phyloP scores from a whole-genome alignment of 2,797 vertebrate genomes.

The Gymnopithys bicolor region DNA sequence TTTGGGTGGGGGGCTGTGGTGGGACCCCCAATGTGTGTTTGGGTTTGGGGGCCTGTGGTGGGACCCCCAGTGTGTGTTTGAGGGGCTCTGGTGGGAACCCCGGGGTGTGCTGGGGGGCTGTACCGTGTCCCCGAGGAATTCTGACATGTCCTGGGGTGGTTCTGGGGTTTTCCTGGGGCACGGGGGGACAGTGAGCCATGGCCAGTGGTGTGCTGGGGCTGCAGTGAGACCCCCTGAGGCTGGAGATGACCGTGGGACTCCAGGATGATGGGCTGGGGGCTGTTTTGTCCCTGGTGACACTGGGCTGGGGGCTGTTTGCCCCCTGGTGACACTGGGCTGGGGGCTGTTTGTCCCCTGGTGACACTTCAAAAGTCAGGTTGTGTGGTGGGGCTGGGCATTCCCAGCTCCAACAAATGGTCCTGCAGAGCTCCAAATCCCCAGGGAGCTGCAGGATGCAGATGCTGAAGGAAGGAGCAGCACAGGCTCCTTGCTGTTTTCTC shows the following conservation, averaged over 20 bases:
- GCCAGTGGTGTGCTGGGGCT: background rate
- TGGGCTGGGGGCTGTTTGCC: background rate
- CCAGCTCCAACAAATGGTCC: background rate
- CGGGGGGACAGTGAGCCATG: background rate
- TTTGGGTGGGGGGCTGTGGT: too few species aligned
- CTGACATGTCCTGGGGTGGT: background rate
- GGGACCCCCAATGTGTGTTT: background rate
- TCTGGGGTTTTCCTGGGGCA: background rate
- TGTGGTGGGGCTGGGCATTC: background rate
- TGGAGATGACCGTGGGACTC: background rate
- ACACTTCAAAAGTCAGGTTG: background rate
- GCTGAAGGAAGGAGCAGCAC: background rate
- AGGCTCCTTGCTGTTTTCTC: background rate
- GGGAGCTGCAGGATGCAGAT: accelerated
- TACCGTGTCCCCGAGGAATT: background rate
- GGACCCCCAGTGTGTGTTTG: background rate
- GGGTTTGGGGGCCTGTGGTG: background rate
- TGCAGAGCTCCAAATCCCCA: accelerated
- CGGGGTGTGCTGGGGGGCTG: too few species aligned
- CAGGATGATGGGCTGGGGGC: background rate
- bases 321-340: background rate
- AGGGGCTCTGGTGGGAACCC: background rate
- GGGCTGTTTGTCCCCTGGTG: background rate
- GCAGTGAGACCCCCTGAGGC: background rate
- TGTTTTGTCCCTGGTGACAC: too few species aligned